A percentile compares a stretch with the other conserved stretches of the same genome.
phyloP scores from a whole-genome alignment of 2,888 invertebrate genomes.

The Trachelus tabidus region DNA sequence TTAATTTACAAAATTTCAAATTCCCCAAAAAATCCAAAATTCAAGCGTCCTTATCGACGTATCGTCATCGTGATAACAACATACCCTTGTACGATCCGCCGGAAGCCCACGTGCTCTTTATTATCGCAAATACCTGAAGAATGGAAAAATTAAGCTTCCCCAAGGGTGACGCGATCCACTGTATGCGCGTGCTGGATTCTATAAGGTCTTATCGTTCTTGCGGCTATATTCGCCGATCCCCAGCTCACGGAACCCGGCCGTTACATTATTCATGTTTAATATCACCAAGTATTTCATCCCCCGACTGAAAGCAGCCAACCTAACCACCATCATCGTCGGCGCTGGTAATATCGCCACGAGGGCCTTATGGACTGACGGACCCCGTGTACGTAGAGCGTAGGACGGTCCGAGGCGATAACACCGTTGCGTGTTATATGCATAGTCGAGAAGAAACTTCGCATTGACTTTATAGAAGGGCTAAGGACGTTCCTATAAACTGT shows the following conservation, averaged over 20 bases:
- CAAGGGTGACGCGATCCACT: neutral
- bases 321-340: conserved; percentile 36
- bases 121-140: neutral
- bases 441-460: conserved; percentile 21
- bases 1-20: neutral
- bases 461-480: conserved; percentile 18
- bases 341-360: conserved; percentile 42
- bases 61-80: neutral
- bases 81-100: neutral
- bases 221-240: conserved; percentile 26
- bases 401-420: conserved; percentile 23
- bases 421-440: conserved; percentile 24
- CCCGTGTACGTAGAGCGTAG: neutral
- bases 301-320: conserved; percentile 44
- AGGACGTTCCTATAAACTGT: neutral
- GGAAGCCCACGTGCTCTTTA: neutral
- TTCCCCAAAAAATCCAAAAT: neutral
- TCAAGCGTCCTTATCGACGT: neutral
- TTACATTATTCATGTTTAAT: conserved; percentile 66
- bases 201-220: conserved; percentile 31
- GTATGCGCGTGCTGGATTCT: neutral
- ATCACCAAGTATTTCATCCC: conserved; percentile 61
- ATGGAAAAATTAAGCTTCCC: neutral
- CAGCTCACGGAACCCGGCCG: conserved; percentile 39
- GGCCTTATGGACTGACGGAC: conserved; percentile 16